Base-by-base conservation (phyloP, 2,797 vertebrate species). In the Buphagus erythrorhynchus region DNA sequence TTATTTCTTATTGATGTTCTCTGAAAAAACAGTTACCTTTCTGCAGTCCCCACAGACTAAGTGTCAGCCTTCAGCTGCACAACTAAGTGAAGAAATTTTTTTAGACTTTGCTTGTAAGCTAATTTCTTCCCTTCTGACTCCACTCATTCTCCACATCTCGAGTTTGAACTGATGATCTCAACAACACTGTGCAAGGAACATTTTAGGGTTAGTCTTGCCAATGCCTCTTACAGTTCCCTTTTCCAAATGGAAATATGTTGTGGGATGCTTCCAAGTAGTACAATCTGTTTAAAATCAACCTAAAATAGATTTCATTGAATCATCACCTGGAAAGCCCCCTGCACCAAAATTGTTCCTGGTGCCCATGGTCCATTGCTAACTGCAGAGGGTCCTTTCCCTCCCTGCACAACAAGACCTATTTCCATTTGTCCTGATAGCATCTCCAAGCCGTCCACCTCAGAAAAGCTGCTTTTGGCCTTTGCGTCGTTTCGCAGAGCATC, bases 401-500 rank as follows among this genome's bases (percentile, higher is more conserved):
- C 8, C 18, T n/a, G 22, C 8, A 77, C 45, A 45, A 26, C 7
- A 75, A 24, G 25, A 33, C 1, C 4, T 4, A 5, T 45, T 48
- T 74, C n/a, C 38, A 11, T 46, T 80, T 69, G 20, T 15, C 16
- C 46, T 62, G 35, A 18, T 0, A 36, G 24, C 4, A 5, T 25
- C 26, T 54, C 35, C 45, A 40, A 92, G 58, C 25, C 1, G 0
- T 11, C 6, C 1, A 0, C 52, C 57, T 46, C n/a, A 62, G 28
- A 22, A 75, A 40, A 91, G 49, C 1, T 1, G 19, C 14, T 86
- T 84, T 81, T 35, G 36, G 35, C 31, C 28, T 75, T 49, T 62
- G 35, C 0, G 0, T 38, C 51, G 14, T 51, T 77, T 83, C 0
- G 0, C 28, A 26, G 35, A 40, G 15, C 3, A 0, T n/a, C 17